A percentile compares a stretch with the other conserved stretches of the same genome.
phyloP scores from a whole-genome alignment of 2,797 vertebrate genomes.

The Amblyraja radiata region DNA sequence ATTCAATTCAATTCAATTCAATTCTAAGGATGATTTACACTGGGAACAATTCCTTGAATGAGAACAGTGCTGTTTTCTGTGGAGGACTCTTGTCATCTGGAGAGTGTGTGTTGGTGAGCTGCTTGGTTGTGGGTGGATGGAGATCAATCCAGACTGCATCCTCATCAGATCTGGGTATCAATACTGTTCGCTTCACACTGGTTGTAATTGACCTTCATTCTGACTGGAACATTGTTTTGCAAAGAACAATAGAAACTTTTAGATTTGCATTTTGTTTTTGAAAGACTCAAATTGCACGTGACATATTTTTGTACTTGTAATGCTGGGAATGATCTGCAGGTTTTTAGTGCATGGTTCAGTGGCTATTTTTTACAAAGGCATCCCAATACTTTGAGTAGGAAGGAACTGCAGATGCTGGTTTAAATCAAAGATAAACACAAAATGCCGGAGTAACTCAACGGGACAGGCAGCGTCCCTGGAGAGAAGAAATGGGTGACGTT shows the following conservation, averaged over 20 bases:
- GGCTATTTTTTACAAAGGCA: background rate
- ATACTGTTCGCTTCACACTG: background rate
- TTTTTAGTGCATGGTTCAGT: background rate
- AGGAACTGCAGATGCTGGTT: too few species aligned
- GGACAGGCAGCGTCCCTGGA: too few species aligned
- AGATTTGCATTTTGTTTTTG: background rate
- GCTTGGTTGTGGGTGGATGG: background rate
- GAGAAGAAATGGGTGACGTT: too few species aligned
- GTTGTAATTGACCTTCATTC: background rate
- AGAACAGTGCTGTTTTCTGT: background rate
- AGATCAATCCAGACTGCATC: background rate
- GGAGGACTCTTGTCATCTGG: background rate
- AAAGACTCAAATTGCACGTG: background rate
- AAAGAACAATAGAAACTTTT: background rate
- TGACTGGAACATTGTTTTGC: background rate
- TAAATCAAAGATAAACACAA: too few species aligned
- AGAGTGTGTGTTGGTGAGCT: background rate
- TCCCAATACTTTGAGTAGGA: too few species aligned
- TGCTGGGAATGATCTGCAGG: background rate
- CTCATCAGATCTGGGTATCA: background rate
- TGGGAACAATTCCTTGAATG: background rate
- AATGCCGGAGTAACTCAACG: too few species aligned
- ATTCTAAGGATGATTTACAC: background rate
- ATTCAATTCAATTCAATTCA: too few species aligned
- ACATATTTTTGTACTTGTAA: too few species aligned